Conservation (phyloP, 1,140 invertebrate genomes). For the Cecropterus lyciades region DNA sequence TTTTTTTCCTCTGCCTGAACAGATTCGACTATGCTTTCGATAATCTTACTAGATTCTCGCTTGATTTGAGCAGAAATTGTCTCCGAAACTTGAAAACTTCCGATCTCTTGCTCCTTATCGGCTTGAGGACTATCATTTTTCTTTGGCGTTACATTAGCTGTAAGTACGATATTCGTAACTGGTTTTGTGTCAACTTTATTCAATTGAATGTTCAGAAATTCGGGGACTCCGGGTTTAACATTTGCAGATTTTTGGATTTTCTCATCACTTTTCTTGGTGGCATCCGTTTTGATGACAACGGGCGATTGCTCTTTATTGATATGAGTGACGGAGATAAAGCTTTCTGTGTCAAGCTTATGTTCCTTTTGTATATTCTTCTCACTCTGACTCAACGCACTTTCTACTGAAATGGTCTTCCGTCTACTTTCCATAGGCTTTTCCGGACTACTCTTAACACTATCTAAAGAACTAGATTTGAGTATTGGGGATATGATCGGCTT, state of each 20-base stretch:
- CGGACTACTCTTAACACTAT: slow-evolving; percentile 85
- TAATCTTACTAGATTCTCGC: slow-evolving; percentile 55
- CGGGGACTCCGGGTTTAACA: slow-evolving; percentile 82
- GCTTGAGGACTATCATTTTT: slow-evolving; percentile 68
- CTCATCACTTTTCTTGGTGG: slow-evolving; percentile 72
- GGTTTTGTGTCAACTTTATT: slow-evolving; percentile 88
- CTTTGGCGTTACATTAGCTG: slow-evolving; percentile 83
- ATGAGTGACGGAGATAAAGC: slow-evolving; percentile 75
- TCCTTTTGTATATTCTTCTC: slow-evolving; percentile 58
- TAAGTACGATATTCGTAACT: slow-evolving; percentile 85
- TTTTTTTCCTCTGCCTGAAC: slow-evolving; percentile 51
- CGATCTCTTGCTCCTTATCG: slow-evolving; percentile 64
- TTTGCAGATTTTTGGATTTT: slow-evolving; percentile 64
- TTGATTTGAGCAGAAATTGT: slow-evolving; percentile 47
- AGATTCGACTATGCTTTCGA: slow-evolving; percentile 53
- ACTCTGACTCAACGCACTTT: slow-evolving; percentile 72
- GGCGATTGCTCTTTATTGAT: slow-evolving; percentile 68
- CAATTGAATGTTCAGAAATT: slow-evolving; percentile 89
- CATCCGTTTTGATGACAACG: slow-evolving; percentile 51
- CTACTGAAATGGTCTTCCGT: slow-evolving; percentile 80
- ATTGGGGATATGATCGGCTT: slow-evolving; percentile 80
- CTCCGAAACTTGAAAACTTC: slow-evolving; percentile 59
- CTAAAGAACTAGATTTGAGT: slow-evolving; percentile 84
- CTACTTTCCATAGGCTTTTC: slow-evolving; percentile 76
- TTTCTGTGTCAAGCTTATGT: slow-evolving; percentile 61